Evolutionary conservation across 2,888 invertebrate species (phyloP).

Genomic region (Neoaliturus tenellus): DNA sequence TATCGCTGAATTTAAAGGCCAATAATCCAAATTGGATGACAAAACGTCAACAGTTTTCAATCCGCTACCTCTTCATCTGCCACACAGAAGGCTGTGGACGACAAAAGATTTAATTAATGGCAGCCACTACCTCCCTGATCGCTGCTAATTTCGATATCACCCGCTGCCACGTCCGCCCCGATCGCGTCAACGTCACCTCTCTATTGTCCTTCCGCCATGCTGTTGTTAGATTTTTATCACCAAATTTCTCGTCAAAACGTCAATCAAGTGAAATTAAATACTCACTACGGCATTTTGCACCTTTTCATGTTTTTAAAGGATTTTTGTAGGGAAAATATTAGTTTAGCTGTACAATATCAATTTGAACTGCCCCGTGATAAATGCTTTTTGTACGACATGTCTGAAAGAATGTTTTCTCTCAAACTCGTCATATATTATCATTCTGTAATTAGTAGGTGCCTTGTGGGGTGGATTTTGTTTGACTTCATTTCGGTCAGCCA

Average conservation of each 20-base stretch:
- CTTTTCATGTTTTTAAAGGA: not conserved
- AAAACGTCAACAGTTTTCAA: constrained; percentile 50
- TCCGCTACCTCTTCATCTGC: constrained; percentile 38
- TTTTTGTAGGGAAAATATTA: no score
- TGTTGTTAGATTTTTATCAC: constrained; percentile 6
- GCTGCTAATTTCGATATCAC: constrained; percentile 14
- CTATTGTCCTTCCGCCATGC: not conserved
- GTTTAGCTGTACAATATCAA: no score
- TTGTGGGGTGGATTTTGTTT: no score
- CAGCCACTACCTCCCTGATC: not conserved
- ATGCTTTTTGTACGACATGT: no score
- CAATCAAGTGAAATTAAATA: constrained; percentile 49
- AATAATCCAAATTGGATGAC: constrained; percentile 36
- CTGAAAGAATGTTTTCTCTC: no score
- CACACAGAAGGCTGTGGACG: constrained; percentile 35
- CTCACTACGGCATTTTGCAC: not conserved
- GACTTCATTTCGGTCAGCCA: no score
- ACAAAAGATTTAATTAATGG: constrained; percentile 52
- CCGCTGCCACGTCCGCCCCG: not conserved
- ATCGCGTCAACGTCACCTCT: constrained; percentile 22
- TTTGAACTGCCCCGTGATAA: no score
- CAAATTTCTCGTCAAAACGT: constrained; percentile 35
- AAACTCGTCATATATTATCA: no score
- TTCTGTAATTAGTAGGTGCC: no score
- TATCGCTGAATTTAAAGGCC: constrained; percentile 26